phyloP scores from a whole-genome alignment of 2,797 vertebrate species.

The Pelodytes ibericus region DNA sequence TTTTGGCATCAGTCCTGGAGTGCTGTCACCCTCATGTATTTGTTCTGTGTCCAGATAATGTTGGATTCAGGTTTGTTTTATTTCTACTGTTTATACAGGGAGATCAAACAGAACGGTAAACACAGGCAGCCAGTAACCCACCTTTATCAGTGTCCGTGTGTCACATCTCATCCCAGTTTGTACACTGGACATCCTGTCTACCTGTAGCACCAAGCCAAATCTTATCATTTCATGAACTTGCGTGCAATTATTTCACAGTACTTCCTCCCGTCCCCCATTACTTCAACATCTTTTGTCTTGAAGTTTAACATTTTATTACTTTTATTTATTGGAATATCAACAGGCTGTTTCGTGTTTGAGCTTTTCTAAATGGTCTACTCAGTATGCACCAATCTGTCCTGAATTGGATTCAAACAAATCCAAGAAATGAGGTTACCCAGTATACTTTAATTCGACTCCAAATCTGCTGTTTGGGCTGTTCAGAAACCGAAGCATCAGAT shows the following conservation, averaged over 20 bases:
- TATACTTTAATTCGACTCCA: no score
- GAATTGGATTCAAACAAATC: no score
- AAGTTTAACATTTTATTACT: background rate
- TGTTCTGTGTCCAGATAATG: constrained; percentile 73
- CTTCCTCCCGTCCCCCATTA: background rate
- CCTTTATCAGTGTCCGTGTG: constrained; percentile 75
- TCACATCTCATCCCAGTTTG: constrained; percentile 62
- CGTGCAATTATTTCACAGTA: background rate
- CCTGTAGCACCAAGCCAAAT: constrained; percentile 7
- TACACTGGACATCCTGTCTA: constrained; percentile 36
- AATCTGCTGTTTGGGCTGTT: no score
- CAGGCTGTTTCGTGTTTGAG: no score
- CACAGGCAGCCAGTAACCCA: constrained; percentile 74
- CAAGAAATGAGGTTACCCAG: no score
- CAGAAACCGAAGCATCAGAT: no score
- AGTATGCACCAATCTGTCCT: no score
- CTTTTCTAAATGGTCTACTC: no score
- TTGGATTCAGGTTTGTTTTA: constrained; percentile 64
- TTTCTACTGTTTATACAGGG: constrained; percentile 71
- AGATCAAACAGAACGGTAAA: constrained; percentile 81
- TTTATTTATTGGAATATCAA: no score
- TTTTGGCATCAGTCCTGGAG: constrained; percentile 74
- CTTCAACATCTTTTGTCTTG: background rate
- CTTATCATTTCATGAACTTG: background rate
- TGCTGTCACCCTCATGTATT: constrained; percentile 78